phyloP scores from a whole-genome alignment of 2,797 vertebrate genomes.

The Sus cebifrons region DNA sequence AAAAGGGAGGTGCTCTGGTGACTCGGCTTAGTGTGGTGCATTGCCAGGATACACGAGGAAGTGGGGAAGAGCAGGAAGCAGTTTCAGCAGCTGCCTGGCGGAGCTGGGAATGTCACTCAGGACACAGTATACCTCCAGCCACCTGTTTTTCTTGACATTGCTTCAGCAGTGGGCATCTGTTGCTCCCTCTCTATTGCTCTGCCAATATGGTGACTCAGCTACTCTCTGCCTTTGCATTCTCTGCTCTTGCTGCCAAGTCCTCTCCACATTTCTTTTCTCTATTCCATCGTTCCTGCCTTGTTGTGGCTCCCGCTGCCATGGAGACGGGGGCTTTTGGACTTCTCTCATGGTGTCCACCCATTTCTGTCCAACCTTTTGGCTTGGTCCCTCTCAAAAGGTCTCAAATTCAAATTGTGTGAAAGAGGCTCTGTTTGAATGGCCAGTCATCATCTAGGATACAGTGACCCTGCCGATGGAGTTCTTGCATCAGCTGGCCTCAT shows the following conservation, averaged over 20 bases:
- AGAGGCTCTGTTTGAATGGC: neutral
- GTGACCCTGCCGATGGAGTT: neutral
- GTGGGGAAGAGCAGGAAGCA: slow-evolving; percentile 69
- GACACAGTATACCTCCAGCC: slow-evolving; percentile 65
- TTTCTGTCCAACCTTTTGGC: neutral
- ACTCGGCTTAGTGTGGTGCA: slow-evolving; percentile 39
- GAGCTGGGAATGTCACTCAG: slow-evolving; percentile 40
- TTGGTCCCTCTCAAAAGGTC: neutral
- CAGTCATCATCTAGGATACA: neutral
- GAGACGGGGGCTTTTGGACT: neutral
- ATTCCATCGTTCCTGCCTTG: neutral
- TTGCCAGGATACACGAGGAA: slow-evolving; percentile 63
- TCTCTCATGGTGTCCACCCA: neutral
- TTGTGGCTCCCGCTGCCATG: neutral
- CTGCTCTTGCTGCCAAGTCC: neutral
- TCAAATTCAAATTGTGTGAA: neutral
- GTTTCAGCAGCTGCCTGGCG: slow-evolving; percentile 74
- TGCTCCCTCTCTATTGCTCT: neutral
- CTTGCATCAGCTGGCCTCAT: neutral
- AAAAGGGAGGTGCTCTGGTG: slow-evolving; percentile 47
- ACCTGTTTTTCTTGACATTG: slow-evolving; percentile 75
- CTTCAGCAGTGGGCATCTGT: slow-evolving; percentile 48
- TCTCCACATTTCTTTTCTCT: neutral
- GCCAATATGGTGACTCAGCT: neutral
- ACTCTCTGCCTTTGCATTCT: neutral